A percentile compares a stretch with the other conserved stretches of the same genome.
Evolutionary conservation across 2,113 vertebrate genomes (phyloP).

Genomic region (Desmodus rotundus): DNA sequence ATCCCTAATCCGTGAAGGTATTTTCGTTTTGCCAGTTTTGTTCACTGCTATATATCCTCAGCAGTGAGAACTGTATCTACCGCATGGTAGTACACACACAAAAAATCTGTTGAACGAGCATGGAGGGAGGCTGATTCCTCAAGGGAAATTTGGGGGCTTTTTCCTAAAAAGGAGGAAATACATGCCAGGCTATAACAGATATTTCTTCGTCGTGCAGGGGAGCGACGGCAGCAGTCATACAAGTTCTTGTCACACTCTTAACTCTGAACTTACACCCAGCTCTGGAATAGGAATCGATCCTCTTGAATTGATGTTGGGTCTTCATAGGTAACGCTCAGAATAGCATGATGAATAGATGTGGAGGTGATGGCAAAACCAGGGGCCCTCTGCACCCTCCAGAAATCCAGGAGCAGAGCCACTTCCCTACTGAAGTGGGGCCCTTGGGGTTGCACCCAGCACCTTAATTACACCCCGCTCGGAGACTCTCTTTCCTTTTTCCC

Average conservation of each 20-base stretch:
- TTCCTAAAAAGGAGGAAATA: not conserved
- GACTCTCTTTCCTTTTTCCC: not conserved
- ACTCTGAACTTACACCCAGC: not conserved
- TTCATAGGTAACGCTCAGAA: not conserved
- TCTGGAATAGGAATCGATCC: not conserved
- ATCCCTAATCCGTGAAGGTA: not conserved
- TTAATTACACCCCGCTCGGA: too few relatives aligned
- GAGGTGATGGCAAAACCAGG: not conserved
- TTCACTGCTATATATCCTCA: not conserved
- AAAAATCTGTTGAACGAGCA: not conserved
- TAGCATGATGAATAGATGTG: not conserved
- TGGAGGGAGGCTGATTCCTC: not conserved
- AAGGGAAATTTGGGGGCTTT: not conserved
- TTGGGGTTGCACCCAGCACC: fast-evolving
- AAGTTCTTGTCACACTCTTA: not conserved
- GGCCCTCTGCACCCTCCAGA: not conserved
- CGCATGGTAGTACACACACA: too few relatives aligned
- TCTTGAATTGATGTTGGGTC: not conserved
- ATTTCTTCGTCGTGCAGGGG: not conserved
- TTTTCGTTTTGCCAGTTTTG: not conserved
- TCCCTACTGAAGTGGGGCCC: not conserved
- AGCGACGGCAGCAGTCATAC: fast-evolving
- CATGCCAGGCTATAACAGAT: not conserved
- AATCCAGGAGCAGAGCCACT: not conserved
- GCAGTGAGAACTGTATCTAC: not conserved